These are phyloP conservation scores for Gallinago media DNA, from an alignment of 2,113 vertebrate genomes.

Conservation along the genomic window DNA sequence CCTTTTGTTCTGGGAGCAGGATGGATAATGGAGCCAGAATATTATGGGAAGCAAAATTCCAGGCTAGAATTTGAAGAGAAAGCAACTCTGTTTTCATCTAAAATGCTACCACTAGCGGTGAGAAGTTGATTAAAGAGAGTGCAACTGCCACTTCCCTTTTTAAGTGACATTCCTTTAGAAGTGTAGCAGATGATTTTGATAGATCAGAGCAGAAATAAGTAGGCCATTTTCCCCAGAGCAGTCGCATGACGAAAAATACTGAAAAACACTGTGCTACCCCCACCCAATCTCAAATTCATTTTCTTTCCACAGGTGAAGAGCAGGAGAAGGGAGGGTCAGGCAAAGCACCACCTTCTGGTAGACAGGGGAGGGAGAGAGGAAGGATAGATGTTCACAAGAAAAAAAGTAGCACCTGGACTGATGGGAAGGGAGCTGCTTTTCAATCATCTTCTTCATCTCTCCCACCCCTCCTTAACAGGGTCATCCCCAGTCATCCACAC, in stretches of 20 bases:
- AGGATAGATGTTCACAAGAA: not conserved
- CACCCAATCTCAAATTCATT: not conserved
- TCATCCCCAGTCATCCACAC: not conserved
- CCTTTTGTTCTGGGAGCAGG: not conserved
- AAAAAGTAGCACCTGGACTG: not conserved
- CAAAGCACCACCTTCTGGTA: not conserved
- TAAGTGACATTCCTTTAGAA: constrained; percentile 13
- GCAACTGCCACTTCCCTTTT: not conserved
- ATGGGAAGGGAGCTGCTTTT: not conserved
- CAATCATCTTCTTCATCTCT: not conserved
- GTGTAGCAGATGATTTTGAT: not conserved
- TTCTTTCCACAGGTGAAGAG: not conserved
- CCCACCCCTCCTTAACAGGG: not conserved
- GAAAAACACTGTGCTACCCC: not conserved
- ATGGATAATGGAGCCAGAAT: not conserved
- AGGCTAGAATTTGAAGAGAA: not conserved
- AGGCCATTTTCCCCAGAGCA: not conserved
- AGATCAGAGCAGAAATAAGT: not conserved
- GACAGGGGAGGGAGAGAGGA: not conserved
- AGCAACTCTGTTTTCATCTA: not conserved
- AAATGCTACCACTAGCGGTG: not conserved
- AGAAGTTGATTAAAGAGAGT: constrained; percentile 2
- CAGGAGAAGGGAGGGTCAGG: not conserved
- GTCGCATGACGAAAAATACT: not conserved
- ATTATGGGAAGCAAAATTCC: not conserved